Evolutionary conservation across 92 coral and sea anemone species (phyloP).

Genomic region (Epizoanthus stellaris): DNA sequence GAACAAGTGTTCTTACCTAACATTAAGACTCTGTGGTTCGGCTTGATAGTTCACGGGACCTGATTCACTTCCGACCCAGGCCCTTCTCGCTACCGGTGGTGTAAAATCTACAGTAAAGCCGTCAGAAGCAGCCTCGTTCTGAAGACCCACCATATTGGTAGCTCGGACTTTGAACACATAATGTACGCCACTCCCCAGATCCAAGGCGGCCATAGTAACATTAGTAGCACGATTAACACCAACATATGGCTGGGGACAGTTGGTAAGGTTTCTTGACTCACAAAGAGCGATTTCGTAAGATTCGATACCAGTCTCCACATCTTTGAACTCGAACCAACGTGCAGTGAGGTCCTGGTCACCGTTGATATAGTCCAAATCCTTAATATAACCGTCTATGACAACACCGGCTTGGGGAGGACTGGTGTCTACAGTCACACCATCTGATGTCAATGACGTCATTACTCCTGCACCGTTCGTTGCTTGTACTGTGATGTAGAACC

Average conservation of each 20-base stretch:
- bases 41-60: slow-evolving; percentile 56
- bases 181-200: slow-evolving; percentile 76
- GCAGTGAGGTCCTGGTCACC: slow-evolving; percentile 72
- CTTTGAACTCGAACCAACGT: slow-evolving; percentile 81
- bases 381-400: slow-evolving; percentile 70
- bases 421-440: slow-evolving; percentile 86
- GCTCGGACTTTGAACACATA: slow-evolving; percentile 77
- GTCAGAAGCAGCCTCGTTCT: slow-evolving; percentile 68
- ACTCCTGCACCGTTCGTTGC: slow-evolving; percentile 96
- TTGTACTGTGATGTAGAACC: slow-evolving; percentile 73
- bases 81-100: slow-evolving; percentile 67
- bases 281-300: slow-evolving; percentile 82
- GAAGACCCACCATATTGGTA: slow-evolving; percentile 78
- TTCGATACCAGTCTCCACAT: slow-evolving; percentile 80
- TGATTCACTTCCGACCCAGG: slow-evolving; percentile 58
- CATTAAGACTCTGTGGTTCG: slow-evolving; percentile 33
- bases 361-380: slow-evolving; percentile 68
- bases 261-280: slow-evolving; percentile 63
- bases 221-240: slow-evolving; percentile 67
- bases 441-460: slow-evolving; percentile 67
- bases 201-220: slow-evolving; percentile 75
- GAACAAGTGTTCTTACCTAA: slow-evolving; percentile 43
- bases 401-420: slow-evolving; percentile 82
- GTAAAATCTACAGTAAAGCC: slow-evolving; percentile 86
- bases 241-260: slow-evolving; percentile 79